Evolutionary conservation across 2,888 invertebrate genomes (phyloP).

Genomic region (Taphrorychus bicolor): DNA sequence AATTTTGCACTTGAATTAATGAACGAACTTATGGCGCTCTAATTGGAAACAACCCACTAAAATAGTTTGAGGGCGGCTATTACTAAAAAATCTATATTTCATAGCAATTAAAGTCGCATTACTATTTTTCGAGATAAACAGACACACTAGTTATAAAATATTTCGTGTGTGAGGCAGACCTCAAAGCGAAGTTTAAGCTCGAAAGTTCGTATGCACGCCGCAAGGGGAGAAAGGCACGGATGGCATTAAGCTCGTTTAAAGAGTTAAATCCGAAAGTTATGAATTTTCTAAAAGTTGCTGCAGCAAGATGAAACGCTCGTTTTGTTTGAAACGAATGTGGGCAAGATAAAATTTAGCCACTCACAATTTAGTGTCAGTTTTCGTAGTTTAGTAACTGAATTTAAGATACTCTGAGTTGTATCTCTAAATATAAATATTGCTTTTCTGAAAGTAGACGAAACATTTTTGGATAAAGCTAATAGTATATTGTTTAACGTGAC

Average conservation of each 20-base stretch:
- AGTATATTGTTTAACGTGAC: too few species aligned
- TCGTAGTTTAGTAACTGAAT: neutral
- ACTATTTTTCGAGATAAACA: too few species aligned
- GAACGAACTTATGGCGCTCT: constrained; percentile 25
- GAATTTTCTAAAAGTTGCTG: constrained; percentile 15
- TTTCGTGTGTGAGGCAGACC: neutral
- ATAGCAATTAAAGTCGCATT: too few species aligned
- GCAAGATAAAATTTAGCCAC: neutral
- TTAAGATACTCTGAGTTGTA: too few species aligned
- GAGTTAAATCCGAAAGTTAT: constrained; percentile 25
- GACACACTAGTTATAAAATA: neutral
- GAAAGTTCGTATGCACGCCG: neutral
- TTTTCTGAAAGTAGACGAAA: too few species aligned
- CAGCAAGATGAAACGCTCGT: neutral
- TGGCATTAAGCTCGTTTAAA: constrained; percentile 10
- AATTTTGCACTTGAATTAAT: constrained; percentile 29
- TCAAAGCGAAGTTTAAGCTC: constrained; percentile 10
- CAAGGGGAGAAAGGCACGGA: neutral
- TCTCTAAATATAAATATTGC: too few species aligned
- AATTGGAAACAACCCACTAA: constrained; percentile 20
- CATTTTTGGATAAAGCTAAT: too few species aligned
- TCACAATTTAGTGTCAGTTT: neutral
- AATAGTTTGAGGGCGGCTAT: constrained; percentile 7
- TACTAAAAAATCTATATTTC: too few species aligned
- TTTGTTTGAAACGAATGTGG: neutral